Evolutionary conservation across 1,140 invertebrate genomes (phyloP).

Genomic region (Oncopeltus fasciatus): DNA sequence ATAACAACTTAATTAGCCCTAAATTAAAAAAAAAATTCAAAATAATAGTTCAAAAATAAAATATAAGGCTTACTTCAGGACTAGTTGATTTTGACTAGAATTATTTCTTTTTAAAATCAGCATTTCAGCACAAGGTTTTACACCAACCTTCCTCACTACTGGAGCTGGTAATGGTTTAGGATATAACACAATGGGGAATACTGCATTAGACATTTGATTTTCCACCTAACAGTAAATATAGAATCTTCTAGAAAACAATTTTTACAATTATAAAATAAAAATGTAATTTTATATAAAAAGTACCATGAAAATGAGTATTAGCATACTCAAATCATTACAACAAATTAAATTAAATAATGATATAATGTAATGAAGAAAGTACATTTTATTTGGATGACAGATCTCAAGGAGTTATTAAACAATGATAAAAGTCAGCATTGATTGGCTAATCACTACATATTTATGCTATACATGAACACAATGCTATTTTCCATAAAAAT

Average conservation of each 20-base stretch:
- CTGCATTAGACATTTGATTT: slow-evolving; percentile 61
- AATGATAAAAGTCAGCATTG: no score
- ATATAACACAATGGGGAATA: slow-evolving; percentile 60
- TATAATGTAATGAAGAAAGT: neutral
- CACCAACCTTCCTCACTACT: slow-evolving; percentile 32
- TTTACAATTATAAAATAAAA: no score
- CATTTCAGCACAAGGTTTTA: slow-evolving; percentile 54
- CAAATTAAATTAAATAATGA: neutral
- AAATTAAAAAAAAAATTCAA: neutral
- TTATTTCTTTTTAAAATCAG: slow-evolving; percentile 42
- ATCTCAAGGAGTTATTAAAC: no score
- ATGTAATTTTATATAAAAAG: no score
- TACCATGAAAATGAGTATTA: neutral
- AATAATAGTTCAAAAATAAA: neutral
- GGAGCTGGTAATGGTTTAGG: slow-evolving; percentile 36
- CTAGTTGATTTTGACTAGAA: slow-evolving; percentile 38
- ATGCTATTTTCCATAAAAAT: no score
- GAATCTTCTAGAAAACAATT: no score
- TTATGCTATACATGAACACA: no score
- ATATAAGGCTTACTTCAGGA: slow-evolving; percentile 39
- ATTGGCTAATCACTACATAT: no score
- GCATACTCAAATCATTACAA: neutral
- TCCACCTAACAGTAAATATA: slow-evolving; percentile 59
- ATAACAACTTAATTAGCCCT: neutral
- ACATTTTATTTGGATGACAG: no score